Conservation (phyloP, 1,140 invertebrate genomes). For the Drosophila trapezifrons region DNA sequence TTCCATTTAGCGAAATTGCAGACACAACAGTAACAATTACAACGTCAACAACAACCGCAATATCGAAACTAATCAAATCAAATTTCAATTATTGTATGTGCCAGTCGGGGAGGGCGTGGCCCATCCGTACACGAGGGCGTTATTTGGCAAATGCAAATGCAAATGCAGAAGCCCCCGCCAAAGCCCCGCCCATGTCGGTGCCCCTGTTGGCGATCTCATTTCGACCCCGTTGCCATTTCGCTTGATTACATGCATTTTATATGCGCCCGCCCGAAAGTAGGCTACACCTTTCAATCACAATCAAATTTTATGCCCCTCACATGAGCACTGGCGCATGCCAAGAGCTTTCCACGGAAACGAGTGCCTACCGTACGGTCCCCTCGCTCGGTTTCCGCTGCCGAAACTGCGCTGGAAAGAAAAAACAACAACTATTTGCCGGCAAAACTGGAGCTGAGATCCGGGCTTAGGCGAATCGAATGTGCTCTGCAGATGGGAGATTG, state of each 20-base stretch:
- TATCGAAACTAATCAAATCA: conserved; percentile 81
- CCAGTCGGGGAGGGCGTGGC: conserved; percentile 54
- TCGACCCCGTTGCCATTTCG: conserved; percentile 68
- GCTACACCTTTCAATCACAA: conserved; percentile 83
- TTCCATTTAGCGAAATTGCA: conserved; percentile 41
- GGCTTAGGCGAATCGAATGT: conserved; percentile 13
- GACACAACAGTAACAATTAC: conserved; percentile 23
- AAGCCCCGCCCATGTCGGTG: neutral
- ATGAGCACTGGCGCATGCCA: conserved; percentile 14
- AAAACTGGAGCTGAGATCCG: neutral
- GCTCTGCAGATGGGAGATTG: neutral
- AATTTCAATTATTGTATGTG: conserved; percentile 78
- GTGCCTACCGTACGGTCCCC: conserved; percentile 34
- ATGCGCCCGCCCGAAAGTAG: conserved; percentile 77
- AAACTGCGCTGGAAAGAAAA: neutral
- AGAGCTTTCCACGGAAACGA: conserved; percentile 26
- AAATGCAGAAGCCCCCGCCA: conserved; percentile 19
- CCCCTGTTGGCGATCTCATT: conserved; percentile 35
- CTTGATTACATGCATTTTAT: conserved; percentile 83
- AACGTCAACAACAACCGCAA: conserved; percentile 33
- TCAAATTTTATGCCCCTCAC: conserved; percentile 76
- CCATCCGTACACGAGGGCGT: conserved; percentile 15
- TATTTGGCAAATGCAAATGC: conserved; percentile 62
- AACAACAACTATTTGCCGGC: conserved; percentile 1
- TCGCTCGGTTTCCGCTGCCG: conserved; percentile 20